Conservation (phyloP, 2,797 vertebrate species). For the Tolypeutes matacus region DNA sequence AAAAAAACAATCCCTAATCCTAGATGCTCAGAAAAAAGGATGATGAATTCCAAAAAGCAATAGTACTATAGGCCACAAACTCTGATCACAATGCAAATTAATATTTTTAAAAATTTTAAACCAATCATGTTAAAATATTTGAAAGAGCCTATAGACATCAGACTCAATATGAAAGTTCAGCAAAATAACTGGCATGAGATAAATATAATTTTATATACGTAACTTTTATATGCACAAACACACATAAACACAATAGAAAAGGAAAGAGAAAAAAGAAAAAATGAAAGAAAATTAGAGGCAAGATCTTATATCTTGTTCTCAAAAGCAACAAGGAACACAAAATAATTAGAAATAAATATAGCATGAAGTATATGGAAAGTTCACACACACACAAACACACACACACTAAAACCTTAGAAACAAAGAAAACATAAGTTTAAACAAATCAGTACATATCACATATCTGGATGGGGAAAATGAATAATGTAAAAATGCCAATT, state of each 20-base stretch:
- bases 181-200: background rate
- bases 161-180: background rate
- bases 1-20: background rate
- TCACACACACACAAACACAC: background rate
- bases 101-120: background rate
- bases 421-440: background rate
- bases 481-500: background rate
- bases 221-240: too few relatives aligned
- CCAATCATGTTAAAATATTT: background rate
- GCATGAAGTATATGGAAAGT: background rate
- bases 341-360: background rate
- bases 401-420: background rate
- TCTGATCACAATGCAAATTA: background rate
- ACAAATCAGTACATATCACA: background rate
- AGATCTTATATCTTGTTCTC: background rate
- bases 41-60: slow-evolving; percentile 25
- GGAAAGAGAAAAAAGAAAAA: background rate
- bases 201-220: too few relatives aligned
- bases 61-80: background rate
- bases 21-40: background rate
- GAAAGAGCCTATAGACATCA: background rate
- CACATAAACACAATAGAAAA: too few relatives aligned
- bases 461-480: background rate
- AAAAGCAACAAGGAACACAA: background rate
- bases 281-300: background rate